Evolutionary conservation across 2,888 invertebrate genomes (phyloP), one percentile per base, ranked within the genome.

Genomic region (Cryptophagus acutangulus): DNA sequence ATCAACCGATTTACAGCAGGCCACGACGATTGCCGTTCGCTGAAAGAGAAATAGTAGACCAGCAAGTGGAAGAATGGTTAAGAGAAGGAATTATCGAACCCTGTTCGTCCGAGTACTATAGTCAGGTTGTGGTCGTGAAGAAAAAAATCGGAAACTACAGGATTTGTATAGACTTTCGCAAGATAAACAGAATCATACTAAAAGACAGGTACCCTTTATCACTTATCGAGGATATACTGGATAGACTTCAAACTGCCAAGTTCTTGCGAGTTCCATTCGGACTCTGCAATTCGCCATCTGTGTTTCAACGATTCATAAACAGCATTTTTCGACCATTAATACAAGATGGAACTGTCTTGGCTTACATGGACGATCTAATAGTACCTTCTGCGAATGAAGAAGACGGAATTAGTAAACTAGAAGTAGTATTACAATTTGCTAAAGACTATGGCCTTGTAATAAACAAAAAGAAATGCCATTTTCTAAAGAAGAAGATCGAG

Each of bases 21-120:
- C 42, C 51, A 6, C 37, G 55, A 40, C 41, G 55, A 34, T 36
- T 57, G 25, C 33, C 52, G 10, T 37, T 33, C 26, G 39, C 38
- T 3, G 51, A 57, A 42, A 38, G 38, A 33, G 36, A 40, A 16
- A 40, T 45, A 39, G 47, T 57, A 16, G 42, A 49, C 6, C 33
- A 29, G 26, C 45, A 51, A 28, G 38, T 52, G 15, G 36, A 45
- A 26, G 34, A 43, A 45, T 57, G 35, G 43, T 41, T 45, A 14
- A 34, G 47, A 8, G 47, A 51, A 4, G 48, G 45, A 1, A 45
- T 56, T 17, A 45, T 58, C 10, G 42, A 45, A 30, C 47, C 50
- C 26, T 49, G 55, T 38, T 35, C 36, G 17, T 57, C 58, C 1
- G 50, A 56, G 12, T 57, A 38, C 33, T 51, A 53, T 8, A 46